These are phyloP conservation scores for Cephalopterus ornatus DNA, from an alignment of 2,113 vertebrate genomes.

Conservation along the genomic window DNA sequence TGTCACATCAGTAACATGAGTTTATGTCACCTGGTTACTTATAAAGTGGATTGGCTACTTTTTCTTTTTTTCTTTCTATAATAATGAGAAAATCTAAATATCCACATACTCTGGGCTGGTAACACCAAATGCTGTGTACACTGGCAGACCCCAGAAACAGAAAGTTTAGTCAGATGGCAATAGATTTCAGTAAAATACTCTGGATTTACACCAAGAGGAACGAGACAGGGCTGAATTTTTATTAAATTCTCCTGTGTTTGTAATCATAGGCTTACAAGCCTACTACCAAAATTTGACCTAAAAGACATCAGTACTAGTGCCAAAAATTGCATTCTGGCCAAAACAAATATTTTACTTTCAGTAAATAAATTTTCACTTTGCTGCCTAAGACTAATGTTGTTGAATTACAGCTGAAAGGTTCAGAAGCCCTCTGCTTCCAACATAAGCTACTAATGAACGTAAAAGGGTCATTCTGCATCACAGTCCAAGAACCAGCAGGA, in stretches of 20 bases:
- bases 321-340: constrained; percentile 29
- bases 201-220: neutral
- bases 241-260: neutral
- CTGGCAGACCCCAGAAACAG: neutral
- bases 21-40: neutral
- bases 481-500: neutral
- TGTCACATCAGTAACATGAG: neutral
- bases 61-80: neutral
- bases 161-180: neutral
- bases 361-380: constrained; percentile 42
- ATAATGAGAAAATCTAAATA: neutral
- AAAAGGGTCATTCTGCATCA: neutral
- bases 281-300: constrained; percentile 16
- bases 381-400: neutral
- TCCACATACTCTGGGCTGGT: neutral
- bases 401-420: constrained; percentile 1
- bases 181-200: neutral
- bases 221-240: neutral
- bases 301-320: neutral
- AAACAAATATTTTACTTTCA: constrained; percentile 41
- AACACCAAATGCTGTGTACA: neutral
- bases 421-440: constrained; percentile 14
- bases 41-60: neutral
- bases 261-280: neutral
- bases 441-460: neutral